Percentiles rank a stretch among this genome's conserved stretches.
Evolutionary conservation across 2,113 vertebrate genomes (phyloP).

Genomic region (Nipponia nippon): DNA sequence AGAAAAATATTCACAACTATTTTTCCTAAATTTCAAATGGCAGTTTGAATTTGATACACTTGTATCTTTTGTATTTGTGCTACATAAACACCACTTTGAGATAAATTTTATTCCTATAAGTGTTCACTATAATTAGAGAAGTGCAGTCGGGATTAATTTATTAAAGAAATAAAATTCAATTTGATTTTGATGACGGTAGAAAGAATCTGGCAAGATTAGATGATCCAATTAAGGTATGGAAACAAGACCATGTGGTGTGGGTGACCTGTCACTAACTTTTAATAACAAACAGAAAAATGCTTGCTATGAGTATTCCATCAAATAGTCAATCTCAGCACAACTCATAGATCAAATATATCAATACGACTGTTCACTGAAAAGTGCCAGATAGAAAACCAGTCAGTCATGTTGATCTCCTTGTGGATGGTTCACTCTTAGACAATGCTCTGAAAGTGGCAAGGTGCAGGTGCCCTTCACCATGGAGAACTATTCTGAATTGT

Average conservation of each 20-base stretch:
- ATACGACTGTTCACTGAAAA: not conserved
- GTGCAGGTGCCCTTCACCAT: not conserved
- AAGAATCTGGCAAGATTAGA: not conserved
- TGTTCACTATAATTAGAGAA: not conserved
- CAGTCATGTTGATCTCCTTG: not conserved
- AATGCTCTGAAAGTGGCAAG: not conserved
- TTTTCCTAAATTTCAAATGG: not conserved
- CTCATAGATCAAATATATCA: not conserved
- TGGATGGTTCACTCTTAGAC: not conserved
- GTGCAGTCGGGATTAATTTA: not conserved
- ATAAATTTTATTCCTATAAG: not conserved
- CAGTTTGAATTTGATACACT: not conserved
- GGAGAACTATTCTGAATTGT: not conserved
- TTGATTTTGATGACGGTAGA: not conserved
- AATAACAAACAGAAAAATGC: not conserved
- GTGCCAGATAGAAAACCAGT: not conserved
- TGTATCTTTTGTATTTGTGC: not conserved
- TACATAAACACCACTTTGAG: not conserved
- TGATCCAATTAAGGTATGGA: not conserved
- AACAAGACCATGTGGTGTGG: not conserved
- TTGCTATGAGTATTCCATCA: not conserved
- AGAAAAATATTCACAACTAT: not conserved
- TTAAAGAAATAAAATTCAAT: not conserved
- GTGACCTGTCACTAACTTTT: not conserved
- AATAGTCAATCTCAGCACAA: not conserved